These are phyloP conservation scores for Rhodophaea formosa DNA, from an alignment of 2,888 invertebrate species.

Conservation along the genomic window DNA sequence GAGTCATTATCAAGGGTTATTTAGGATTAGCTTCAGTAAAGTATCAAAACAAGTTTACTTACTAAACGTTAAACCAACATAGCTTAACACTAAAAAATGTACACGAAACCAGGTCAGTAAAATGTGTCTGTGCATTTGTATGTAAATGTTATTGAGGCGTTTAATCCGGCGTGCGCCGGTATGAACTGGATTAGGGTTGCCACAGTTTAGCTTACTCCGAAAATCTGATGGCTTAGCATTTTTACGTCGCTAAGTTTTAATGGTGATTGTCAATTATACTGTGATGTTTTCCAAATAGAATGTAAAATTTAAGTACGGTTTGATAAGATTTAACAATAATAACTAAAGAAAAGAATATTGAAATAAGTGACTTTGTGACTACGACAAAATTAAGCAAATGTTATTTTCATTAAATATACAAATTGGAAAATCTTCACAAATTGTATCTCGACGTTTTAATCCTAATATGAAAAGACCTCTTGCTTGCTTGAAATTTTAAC, in stretches of 20 bases:
- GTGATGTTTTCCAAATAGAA: constrained; percentile 23
- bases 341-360: too few species aligned
- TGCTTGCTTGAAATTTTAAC: too few species aligned
- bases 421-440: too few species aligned
- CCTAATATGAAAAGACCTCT: too few species aligned
- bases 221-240: constrained; percentile 20
- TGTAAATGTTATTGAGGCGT: constrained; percentile 75
- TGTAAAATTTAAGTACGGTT: not conserved
- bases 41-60: not conserved
- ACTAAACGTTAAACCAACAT: not conserved
- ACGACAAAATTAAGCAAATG: too few species aligned
- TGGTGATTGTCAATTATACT: constrained; percentile 24
- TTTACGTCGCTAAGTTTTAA: constrained; percentile 11
- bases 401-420: too few species aligned
- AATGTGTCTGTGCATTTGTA: constrained; percentile 68
- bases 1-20: too few species aligned
- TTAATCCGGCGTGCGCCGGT: constrained; percentile 70
- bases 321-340: not conserved
- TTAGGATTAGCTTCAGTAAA: too few species aligned
- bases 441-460: too few species aligned
- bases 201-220: constrained; percentile 29
- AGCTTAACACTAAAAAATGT: constrained; percentile 47
- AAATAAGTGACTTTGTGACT: too few species aligned
- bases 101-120: constrained; percentile 63
- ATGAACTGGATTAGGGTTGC: constrained; percentile 70